A percentile compares a stretch with the other conserved stretches of the same genome.
Evolutionary conservation across 2,113 vertebrate genomes (phyloP).

Genomic region (Bombycilla garrulus): DNA sequence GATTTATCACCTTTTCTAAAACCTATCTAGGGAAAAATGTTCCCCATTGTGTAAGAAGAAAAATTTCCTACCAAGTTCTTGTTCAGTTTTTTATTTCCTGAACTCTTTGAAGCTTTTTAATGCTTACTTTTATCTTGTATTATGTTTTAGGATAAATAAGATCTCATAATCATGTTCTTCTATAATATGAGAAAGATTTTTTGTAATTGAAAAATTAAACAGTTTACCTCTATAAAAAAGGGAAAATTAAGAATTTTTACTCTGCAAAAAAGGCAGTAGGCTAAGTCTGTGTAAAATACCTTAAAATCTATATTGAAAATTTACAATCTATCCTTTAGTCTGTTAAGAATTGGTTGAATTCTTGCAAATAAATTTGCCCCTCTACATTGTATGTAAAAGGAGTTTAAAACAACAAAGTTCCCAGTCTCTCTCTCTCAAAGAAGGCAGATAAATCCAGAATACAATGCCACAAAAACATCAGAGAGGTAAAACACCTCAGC

Average conservation of each 20-base stretch:
- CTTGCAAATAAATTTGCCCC: background rate
- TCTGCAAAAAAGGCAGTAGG: background rate
- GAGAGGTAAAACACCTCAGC: background rate
- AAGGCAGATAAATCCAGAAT: background rate
- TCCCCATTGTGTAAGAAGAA: background rate
- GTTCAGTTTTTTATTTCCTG: background rate
- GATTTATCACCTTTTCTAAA: constrained; percentile 3
- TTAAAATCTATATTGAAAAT: background rate
- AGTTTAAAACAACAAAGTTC: background rate
- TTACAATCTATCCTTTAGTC: background rate
- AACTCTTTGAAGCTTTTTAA: background rate
- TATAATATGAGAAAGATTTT: background rate
- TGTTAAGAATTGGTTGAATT: background rate
- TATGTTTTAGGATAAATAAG: background rate
- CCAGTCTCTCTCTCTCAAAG: background rate
- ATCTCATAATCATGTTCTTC: background rate
- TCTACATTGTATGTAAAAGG: background rate
- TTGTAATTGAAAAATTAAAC: background rate
- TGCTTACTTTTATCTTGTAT: background rate
- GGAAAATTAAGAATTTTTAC: background rate
- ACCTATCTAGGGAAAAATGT: background rate
- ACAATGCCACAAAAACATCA: background rate
- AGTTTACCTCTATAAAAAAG: background rate
- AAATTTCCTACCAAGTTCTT: background rate
- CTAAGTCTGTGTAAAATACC: background rate